Evolutionary conservation across 2,113 vertebrate genomes (phyloP).

Genomic region (Scatophagus argus): DNA sequence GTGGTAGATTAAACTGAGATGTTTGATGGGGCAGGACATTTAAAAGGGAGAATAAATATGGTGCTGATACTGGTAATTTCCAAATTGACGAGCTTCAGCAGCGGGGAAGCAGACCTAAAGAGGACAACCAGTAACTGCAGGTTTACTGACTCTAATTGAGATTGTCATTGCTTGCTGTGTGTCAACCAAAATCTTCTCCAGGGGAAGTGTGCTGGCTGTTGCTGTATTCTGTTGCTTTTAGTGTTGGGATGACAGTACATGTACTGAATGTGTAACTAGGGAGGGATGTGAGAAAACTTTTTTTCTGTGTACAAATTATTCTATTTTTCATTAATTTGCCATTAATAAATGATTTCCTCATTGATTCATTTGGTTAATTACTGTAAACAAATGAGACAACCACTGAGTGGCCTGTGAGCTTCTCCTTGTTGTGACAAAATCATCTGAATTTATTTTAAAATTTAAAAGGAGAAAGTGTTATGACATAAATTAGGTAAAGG

Average conservation of each 20-base stretch:
- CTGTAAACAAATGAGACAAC: constrained; percentile 60
- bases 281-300: not conserved
- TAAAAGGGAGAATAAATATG: not conserved
- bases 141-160: not conserved
- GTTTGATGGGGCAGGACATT: constrained; percentile 3
- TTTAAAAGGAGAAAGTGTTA: not conserved
- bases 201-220: constrained; percentile 3
- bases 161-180: constrained; percentile 16
- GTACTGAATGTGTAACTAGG: constrained; percentile 25
- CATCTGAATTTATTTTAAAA: constrained; percentile 2
- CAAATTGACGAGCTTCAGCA: not conserved
- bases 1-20: not conserved
- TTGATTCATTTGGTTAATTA: constrained; percentile 68
- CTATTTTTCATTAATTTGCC: constrained; percentile 53
- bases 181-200: constrained; percentile 7
- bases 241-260: not conserved
- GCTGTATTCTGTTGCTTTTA: constrained; percentile 19
- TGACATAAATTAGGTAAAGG: not conserved
- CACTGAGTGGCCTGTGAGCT: constrained; percentile 28
- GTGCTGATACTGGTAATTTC: not conserved
- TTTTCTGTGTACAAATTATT: constrained; percentile 41
- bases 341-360: constrained; percentile 63
- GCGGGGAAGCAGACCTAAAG: not conserved
- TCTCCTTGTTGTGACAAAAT: constrained; percentile 13
- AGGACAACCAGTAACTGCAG: not conserved